Evolutionary conservation across 2,888 invertebrate species (phyloP).

Genomic region (Mythimna lalbum): DNA sequence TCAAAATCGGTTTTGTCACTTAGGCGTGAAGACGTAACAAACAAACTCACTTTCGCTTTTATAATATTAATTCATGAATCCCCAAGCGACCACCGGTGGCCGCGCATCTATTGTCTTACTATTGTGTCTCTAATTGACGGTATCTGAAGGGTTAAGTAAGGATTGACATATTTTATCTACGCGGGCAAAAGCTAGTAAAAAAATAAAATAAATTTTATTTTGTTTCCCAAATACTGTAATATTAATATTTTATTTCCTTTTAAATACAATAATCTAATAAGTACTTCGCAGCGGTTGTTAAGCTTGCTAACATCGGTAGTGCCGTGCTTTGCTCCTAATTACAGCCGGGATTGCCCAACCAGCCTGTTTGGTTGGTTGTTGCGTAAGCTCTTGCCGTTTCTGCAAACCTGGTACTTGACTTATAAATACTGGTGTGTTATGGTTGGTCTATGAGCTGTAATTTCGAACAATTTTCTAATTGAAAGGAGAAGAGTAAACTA

Average conservation of each 20-base stretch:
- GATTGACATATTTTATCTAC: too few species aligned
- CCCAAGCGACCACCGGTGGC: too few species aligned
- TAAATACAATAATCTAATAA: slow-evolving; percentile 2
- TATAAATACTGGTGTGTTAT: slow-evolving; percentile 30
- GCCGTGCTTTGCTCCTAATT: slow-evolving; percentile 55
- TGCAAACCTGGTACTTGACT: slow-evolving; percentile 62
- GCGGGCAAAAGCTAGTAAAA: too few species aligned
- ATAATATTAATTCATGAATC: too few species aligned
- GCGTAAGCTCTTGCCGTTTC: slow-evolving; percentile 55
- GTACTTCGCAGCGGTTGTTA: slow-evolving; percentile 19
- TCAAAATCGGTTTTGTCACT: too few species aligned
- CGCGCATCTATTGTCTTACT: too few species aligned
- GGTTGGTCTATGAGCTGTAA: not conserved
- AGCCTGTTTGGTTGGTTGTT: slow-evolving; percentile 43
- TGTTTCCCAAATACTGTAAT: not conserved
- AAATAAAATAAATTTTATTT: not conserved
- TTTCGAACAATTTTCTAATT: not conserved
- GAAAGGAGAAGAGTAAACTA: not conserved
- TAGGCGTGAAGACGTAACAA: too few species aligned
- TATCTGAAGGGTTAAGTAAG: too few species aligned
- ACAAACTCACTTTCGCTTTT: too few species aligned
- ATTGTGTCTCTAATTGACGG: too few species aligned
- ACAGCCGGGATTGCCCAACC: slow-evolving; percentile 58
- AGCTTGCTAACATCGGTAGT: slow-evolving; percentile 41
- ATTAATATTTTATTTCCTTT: not conserved